phyloP scores from a whole-genome alignment of 2,888 invertebrate species.

The Cremastobaeus sp. region DNA sequence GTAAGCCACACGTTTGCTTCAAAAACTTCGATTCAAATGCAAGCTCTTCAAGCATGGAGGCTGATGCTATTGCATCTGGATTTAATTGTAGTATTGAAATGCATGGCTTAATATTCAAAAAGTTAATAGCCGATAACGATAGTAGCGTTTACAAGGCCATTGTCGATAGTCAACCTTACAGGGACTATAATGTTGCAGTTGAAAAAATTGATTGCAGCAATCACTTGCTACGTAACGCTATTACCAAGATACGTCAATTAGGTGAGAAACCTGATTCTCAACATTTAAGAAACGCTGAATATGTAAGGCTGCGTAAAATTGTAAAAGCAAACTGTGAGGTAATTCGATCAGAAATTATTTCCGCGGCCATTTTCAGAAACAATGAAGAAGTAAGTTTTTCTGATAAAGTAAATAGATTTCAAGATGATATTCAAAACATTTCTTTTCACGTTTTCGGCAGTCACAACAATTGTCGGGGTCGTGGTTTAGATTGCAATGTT shows the following conservation, averaged over 20 bases:
- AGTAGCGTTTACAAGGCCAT: background rate
- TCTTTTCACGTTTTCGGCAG: background rate
- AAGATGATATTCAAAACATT: background rate
- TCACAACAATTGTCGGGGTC: background rate
- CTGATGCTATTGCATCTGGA: background rate
- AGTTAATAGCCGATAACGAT: background rate
- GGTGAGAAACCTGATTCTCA: background rate
- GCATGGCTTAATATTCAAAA: background rate
- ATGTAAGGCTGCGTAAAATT: background rate
- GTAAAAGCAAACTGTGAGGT: background rate
- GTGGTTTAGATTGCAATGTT: no score
- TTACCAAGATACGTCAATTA: background rate
- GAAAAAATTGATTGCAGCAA: slow-evolving; percentile 4
- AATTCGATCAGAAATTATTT: background rate
- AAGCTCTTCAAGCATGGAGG: slow-evolving; percentile 1
- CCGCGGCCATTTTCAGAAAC: background rate
- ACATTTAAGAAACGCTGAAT: background rate
- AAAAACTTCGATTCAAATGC: background rate
- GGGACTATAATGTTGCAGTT: background rate
- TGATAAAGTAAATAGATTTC: background rate
- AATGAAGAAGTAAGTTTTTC: background rate
- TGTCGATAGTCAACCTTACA: background rate
- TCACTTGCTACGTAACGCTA: background rate
- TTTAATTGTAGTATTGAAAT: background rate
- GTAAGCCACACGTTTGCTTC: background rate